phyloP scores from a whole-genome alignment of 1,140 invertebrate species.

The Colletes latitarsis region DNA sequence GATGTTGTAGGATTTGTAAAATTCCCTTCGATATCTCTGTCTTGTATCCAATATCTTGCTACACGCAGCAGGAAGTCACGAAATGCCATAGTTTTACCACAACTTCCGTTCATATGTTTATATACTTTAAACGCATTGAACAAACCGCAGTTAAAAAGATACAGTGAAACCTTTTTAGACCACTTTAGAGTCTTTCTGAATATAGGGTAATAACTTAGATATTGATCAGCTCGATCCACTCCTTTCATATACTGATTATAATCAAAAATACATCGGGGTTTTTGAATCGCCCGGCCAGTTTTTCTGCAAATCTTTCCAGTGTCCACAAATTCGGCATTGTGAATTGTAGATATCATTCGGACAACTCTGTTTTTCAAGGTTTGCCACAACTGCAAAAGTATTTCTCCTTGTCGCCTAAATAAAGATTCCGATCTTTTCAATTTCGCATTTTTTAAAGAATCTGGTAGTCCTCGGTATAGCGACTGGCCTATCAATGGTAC shows the following conservation, averaged over 20 bases:
- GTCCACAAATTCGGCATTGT: not conserved
- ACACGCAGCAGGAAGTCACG: not conserved
- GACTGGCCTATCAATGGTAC: too few relatives aligned
- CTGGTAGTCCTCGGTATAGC: slow-evolving; percentile 5
- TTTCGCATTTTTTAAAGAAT: not conserved
- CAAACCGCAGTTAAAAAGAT: slow-evolving; percentile 17
- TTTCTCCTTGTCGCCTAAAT: not conserved
- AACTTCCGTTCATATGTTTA: not conserved
- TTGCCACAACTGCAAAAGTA: not conserved
- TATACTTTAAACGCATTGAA: slow-evolving; percentile 8
- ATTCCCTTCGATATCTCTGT: not conserved
- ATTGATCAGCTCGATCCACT: slow-evolving; percentile 16
- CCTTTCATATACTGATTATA: slow-evolving; percentile 22
- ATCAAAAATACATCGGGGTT: slow-evolving; percentile 5
- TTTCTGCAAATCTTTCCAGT: not conserved
- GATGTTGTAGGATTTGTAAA: not conserved
- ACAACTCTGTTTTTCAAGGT: slow-evolving; percentile 6
- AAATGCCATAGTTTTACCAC: not conserved
- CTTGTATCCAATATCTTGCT: slow-evolving; percentile 3
- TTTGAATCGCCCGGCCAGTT: not conserved
- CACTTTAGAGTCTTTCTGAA: slow-evolving; percentile 20
- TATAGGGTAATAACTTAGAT: slow-evolving; percentile 24
- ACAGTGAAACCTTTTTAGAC: slow-evolving; percentile 20
- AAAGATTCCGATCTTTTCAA: not conserved
- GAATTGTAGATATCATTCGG: not conserved